These are phyloP conservation scores for Thera obeliscata DNA, from an alignment of 2,888 invertebrate species.

Conservation along the genomic window DNA sequence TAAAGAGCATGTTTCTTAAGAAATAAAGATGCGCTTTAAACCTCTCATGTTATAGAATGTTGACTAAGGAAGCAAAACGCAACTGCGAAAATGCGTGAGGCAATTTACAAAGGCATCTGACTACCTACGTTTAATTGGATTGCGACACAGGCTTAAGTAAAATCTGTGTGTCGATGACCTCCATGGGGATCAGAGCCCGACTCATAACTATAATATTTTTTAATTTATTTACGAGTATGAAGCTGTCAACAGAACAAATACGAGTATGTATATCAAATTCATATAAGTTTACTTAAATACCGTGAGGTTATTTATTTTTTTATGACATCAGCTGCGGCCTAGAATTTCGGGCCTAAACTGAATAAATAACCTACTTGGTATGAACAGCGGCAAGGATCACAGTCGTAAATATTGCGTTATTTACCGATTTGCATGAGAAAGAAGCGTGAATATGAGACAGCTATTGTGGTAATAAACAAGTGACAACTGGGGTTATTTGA, in stretches of 20 bases:
- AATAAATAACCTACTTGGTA: constrained; percentile 29
- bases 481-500: constrained; percentile 58
- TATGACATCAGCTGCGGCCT: constrained; percentile 17
- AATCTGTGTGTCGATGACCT: neutral
- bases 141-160: neutral
- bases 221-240: too few species aligned
- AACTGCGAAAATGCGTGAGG: neutral
- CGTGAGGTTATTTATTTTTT: neutral
- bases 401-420: constrained; percentile 24
- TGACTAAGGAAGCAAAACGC: too few species aligned
- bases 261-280: too few species aligned
- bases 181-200: neutral
- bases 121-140: neutral
- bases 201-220: too few species aligned
- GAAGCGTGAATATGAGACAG: constrained; percentile 40
- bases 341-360: constrained; percentile 12
- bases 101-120: neutral
- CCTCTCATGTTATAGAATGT: too few species aligned
- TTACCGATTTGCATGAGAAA: constrained; percentile 42
- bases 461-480: constrained; percentile 49
- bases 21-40: too few species aligned
- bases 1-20: too few species aligned
- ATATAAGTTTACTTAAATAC: neutral
- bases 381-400: constrained; percentile 19
- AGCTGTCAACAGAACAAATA: too few species aligned